Evolutionary conservation across 2,888 invertebrate genomes (phyloP), one percentile per base, ranked within the genome.

Genomic region (Pherbina coryleti): DNA sequence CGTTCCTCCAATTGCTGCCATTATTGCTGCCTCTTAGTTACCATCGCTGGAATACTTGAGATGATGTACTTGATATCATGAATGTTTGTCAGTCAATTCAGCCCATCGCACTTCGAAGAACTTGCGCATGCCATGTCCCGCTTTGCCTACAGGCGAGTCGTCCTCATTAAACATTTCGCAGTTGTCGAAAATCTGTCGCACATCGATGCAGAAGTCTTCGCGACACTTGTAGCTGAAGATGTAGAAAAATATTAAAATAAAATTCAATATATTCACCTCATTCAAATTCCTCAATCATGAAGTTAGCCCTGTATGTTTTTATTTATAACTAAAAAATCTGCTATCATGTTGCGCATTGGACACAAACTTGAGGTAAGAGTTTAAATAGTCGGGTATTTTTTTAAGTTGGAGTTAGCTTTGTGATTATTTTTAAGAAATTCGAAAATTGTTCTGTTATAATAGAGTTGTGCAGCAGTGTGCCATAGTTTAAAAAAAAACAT

Each of bases 141-240:
- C 98, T 86, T 97, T 95, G 2, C 98, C 99, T 62, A 99, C 98
- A 0, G 98, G 97, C 83, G 98, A 98, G 90, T 98, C 97, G 89
- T 99, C 99, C 89, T 99, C 98, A 90, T 99, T 99, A 91, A 98
- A 99, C 75, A 96, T 96, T 89, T 98, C 97, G 90, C 99, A 99
- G 91, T 99, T 99, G 90, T 96, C 95, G 91, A 99, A 98, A 86
- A 99, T 98, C 83, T 97, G 94, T 9, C 97, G 93, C 25, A 97
- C 95, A 91, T 99, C 98, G 2, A 93, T 92, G 79, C 96, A 95
- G 91, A 98, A 99, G 83, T 98, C 98, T 81, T 97, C 97, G 80
- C 95, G 94, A 81, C 94, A 93, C 91, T 97, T 98, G 91, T 99
- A 99, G 82, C 98, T 98, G 91, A 80, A 87, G 86, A 17, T 49